phyloP scores from a whole-genome alignment of 2,113 vertebrate species.

The Strigops habroptila region DNA sequence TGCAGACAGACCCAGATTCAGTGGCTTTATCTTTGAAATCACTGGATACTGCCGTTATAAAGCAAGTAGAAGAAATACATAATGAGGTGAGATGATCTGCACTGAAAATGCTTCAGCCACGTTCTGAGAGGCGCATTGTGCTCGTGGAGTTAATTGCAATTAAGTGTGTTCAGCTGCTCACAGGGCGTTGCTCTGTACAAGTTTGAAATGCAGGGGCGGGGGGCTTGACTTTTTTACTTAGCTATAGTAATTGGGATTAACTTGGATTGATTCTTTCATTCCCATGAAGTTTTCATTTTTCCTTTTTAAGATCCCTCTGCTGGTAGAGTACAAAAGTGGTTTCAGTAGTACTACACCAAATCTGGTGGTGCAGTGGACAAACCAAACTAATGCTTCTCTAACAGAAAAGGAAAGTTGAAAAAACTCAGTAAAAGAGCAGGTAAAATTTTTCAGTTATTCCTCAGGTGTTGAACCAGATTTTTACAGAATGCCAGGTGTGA shows the following conservation, averaged over 20 bases:
- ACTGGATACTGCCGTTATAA: constrained; percentile 78
- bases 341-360: background rate
- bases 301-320: constrained; percentile 16
- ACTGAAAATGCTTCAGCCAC: background rate
- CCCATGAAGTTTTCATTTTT: background rate
- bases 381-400: background rate
- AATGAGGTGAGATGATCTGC: constrained; percentile 84
- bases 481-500: background rate
- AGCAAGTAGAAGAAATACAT: constrained; percentile 90
- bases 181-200: background rate
- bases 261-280: background rate
- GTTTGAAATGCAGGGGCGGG: background rate
- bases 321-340: background rate
- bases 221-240: background rate
- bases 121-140: background rate
- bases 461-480: background rate
- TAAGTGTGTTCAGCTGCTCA: background rate
- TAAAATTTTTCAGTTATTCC: background rate
- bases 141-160: background rate
- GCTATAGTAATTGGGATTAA: background rate
- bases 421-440: background rate
- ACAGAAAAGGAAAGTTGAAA: background rate
- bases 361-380: background rate
- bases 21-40: constrained; percentile 76
- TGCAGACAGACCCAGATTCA: constrained; percentile 71